These are phyloP conservation scores for Carassius gibelio DNA, from an alignment of 2,113 vertebrate genomes.

Conservation along the genomic window DNA sequence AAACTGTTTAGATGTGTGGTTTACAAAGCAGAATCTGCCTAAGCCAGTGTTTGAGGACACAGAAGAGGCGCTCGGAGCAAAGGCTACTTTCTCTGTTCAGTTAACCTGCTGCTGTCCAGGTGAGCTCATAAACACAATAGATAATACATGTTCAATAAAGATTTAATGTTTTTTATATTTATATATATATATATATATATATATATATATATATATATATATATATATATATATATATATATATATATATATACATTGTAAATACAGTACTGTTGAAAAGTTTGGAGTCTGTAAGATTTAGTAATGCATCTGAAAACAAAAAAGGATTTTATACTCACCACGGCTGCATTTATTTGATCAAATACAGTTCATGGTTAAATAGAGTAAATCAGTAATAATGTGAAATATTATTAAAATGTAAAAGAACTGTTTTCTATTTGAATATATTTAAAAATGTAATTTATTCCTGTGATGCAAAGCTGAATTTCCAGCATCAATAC, in stretches of 20 bases:
- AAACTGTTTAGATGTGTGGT: conserved; percentile 46
- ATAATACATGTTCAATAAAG: background rate
- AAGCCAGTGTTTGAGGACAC: conserved; percentile 40
- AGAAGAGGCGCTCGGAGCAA: conserved; percentile 25
- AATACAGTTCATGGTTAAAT: background rate
- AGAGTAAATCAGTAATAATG: background rate
- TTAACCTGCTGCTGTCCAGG: conserved; percentile 41
- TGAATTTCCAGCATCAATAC: too few relatives aligned
- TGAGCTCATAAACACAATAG: background rate
- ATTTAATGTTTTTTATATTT: background rate
- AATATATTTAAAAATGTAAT: background rate
- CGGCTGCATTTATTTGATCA: background rate
- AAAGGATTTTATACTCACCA: background rate
- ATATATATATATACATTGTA: too few relatives aligned
- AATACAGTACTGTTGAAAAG: background rate
- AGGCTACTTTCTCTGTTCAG: conserved; percentile 41
- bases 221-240: too few relatives aligned
- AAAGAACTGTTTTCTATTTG: too few relatives aligned
- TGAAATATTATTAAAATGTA: background rate
- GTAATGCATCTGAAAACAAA: too few relatives aligned
- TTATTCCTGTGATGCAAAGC: too few relatives aligned
- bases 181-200: too few relatives aligned
- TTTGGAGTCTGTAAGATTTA: too few relatives aligned
- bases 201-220: too few relatives aligned
- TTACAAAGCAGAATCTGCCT: background rate